A percentile compares a stretch with the other conserved stretches of the same genome.
Evolutionary conservation across 2,797 vertebrate genomes (phyloP).

Genomic region (Arrhamphus sclerolepis): DNA sequence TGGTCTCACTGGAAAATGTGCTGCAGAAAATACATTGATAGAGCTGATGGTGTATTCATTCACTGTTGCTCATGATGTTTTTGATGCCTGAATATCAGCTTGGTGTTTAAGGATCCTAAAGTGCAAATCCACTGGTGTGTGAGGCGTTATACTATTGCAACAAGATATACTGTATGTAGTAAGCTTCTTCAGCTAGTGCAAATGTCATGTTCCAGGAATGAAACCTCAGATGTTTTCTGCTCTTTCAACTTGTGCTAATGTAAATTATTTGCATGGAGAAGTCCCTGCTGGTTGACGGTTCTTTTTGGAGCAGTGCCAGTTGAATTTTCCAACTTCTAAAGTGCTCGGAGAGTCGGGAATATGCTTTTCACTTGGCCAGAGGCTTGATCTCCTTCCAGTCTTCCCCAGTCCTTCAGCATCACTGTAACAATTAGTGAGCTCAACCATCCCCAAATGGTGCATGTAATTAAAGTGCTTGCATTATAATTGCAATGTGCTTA

Average conservation of each 20-base stretch:
- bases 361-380: conserved; percentile 57
- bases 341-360: conserved; percentile 62
- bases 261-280: conserved; percentile 71
- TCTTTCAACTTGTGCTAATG: conserved; percentile 53
- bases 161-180: no score
- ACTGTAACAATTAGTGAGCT: conserved; percentile 66
- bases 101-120: not conserved
- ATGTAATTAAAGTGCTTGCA: conserved; percentile 75
- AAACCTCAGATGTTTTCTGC: conserved; percentile 45
- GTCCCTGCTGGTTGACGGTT: conserved; percentile 69
- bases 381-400: conserved; percentile 64
- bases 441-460: conserved; percentile 68
- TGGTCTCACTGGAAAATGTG: no score
- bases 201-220: conserved; percentile 34
- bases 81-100: no score
- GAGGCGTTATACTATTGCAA: not conserved
- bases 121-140: not conserved
- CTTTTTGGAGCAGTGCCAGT: conserved; percentile 68
- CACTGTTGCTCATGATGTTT: no score
- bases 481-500: conserved; percentile 76
- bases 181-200: not conserved
- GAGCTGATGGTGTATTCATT: no score
- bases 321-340: conserved; percentile 74
- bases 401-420: conserved; percentile 59
- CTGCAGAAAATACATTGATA: no score